Evolutionary conservation across 2,113 vertebrate genomes (phyloP).

Genomic region (Steatornis caripensis): DNA sequence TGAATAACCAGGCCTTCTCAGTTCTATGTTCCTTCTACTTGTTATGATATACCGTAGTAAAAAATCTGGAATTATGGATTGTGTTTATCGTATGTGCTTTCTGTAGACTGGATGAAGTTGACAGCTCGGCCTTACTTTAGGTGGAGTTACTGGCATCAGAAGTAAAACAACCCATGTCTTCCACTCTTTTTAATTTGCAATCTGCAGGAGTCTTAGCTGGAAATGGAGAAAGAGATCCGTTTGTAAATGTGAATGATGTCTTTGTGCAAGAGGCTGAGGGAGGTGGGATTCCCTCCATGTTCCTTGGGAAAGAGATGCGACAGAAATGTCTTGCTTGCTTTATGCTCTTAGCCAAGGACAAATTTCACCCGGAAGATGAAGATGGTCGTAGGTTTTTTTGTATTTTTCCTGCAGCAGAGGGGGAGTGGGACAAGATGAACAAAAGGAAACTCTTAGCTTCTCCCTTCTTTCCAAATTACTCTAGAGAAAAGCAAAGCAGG

Average conservation of each 20-base stretch:
- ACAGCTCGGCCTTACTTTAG: not conserved
- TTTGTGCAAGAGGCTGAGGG: not conserved
- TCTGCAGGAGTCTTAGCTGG: not conserved
- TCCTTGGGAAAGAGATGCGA: not conserved
- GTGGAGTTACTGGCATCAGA: not conserved
- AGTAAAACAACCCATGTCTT: not conserved
- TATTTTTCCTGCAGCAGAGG: not conserved
- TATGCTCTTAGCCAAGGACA: not conserved
- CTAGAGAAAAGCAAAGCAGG: not conserved
- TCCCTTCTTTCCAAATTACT: not conserved
- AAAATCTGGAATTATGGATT: not conserved
- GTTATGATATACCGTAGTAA: not conserved
- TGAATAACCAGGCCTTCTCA: not conserved
- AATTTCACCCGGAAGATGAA: not conserved
- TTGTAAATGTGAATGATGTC: not conserved
- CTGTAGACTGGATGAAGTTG: not conserved
- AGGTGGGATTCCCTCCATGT: not conserved
- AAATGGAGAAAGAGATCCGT: not conserved
- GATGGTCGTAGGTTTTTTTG: not conserved
- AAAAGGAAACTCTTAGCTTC: not conserved
- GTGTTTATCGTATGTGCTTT: not conserved
- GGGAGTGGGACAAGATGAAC: not conserved
- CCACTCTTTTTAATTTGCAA: not conserved
- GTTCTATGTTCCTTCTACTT: not conserved
- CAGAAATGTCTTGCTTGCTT: not conserved